A percentile compares a stretch with the other conserved stretches of the same genome.
Evolutionary conservation across 2,888 invertebrate species (phyloP).

Genomic region (Crepidodera aurea): DNA sequence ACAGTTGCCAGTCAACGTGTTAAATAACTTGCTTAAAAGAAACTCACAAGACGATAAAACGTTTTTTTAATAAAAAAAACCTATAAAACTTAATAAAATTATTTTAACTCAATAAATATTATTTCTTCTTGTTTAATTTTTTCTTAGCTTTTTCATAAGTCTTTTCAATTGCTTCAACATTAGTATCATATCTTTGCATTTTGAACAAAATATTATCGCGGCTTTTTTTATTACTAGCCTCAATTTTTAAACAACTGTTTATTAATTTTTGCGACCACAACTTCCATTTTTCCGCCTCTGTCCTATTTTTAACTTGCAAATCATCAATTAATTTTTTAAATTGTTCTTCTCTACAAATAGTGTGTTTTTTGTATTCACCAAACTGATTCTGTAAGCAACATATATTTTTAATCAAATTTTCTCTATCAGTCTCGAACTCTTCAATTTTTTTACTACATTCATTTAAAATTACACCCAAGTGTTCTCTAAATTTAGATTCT

Average conservation of each 20-base stretch:
- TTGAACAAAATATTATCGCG: slow-evolving; percentile 40
- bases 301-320: slow-evolving; percentile 39
- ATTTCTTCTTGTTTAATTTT: not conserved
- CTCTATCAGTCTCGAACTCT: slow-evolving; percentile 46
- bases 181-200: slow-evolving; percentile 42
- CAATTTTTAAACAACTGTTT: slow-evolving; percentile 44
- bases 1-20: too few species aligned
- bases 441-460: slow-evolving; percentile 49
- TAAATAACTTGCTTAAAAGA: too few species aligned
- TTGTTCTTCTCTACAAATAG: slow-evolving; percentile 32
- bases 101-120: not conserved
- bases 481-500: slow-evolving; percentile 48
- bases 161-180: slow-evolving; percentile 39
- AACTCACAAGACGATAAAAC: too few species aligned
- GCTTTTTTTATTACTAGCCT: slow-evolving; percentile 43
- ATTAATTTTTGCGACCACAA: slow-evolving; percentile 43
- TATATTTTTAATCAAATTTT: slow-evolving; percentile 37
- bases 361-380: slow-evolving; percentile 35
- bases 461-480: slow-evolving; percentile 45
- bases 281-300: slow-evolving; percentile 42
- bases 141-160: slow-evolving; percentile 33
- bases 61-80: not conserved
- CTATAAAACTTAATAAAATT: not conserved
- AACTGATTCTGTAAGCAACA: slow-evolving; percentile 39
- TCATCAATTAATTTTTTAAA: slow-evolving; percentile 37